Base-by-base conservation (phyloP, 2,797 vertebrate species). In the Aplochiton taeniatus region DNA sequence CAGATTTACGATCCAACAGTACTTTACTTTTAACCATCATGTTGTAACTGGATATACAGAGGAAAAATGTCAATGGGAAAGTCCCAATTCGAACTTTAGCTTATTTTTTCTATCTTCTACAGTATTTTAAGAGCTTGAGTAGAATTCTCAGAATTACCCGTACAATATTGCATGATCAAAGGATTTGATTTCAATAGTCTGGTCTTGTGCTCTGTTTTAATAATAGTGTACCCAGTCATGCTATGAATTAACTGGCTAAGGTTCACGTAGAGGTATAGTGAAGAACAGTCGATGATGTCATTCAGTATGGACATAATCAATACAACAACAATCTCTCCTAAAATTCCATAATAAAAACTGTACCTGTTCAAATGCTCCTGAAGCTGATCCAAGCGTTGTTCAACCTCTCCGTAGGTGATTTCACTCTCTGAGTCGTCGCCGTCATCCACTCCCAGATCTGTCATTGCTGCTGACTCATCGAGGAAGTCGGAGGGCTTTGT, bases 311-410 rank as follows among this genome's bases (percentile, higher is more conserved):
- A 31, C 31, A 31, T 31, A 31, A 31, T 31, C 31, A 31, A 31
- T 31, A 31, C 31, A 3, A 3, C 31, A 31, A 31, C 31, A 31
- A 6, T 31, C 31, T 31, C 31, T 31, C 31, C 3, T 31, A 3
- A 2, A 31, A 31, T 31, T 31, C 31, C 6, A 31, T 31, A 31
- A 43, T 12, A 45, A 3, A 16, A 14, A 7, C 50, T 18, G 2
- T 92, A 99, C 98, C 98, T 98, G 95, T 95, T 98, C 71, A 99
- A 92, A 70, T 99, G 98, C 54, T 97, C 94, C 76, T 99, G 97
- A 70, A 99, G 95, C 78, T 96, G 90, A 92, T 96, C 95, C 80
- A 99, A 79, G 79, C 96, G 94, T 81, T 98, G 96, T 72, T 99
- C 96, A 83, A 99, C 94, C 89, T 98, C 98, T 53, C 95, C 95